Conservation (phyloP, 2,888 invertebrate genomes). For the Chalcis sispes region DNA sequence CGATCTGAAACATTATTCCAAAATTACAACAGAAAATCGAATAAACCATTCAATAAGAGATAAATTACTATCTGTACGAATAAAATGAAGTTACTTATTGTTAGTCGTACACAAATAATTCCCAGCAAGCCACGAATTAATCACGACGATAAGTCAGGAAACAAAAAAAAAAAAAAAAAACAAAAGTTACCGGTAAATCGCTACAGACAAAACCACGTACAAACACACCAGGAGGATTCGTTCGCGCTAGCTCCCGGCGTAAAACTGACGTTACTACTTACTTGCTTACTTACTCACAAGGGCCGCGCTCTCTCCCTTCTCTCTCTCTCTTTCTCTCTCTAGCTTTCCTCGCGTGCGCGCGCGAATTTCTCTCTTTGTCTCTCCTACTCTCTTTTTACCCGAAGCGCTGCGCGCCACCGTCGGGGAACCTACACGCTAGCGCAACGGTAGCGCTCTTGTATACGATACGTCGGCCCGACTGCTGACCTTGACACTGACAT, state of each 20-base stretch:
- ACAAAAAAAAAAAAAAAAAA: too few species aligned
- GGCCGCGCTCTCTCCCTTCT: neutral
- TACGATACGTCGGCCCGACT: constrained; percentile 72
- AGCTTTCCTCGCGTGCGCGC: neutral
- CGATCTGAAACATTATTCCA: too few species aligned
- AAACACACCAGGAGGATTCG: neutral
- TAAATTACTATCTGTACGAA: too few species aligned
- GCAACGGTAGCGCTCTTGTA: constrained; percentile 31
- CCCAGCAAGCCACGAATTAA: too few species aligned
- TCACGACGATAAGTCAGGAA: too few species aligned
- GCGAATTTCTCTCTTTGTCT: constrained; percentile 7
- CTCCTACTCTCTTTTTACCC: neutral
- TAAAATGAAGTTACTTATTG: too few species aligned
- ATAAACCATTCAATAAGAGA: too few species aligned
- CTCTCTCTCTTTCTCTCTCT: neutral
- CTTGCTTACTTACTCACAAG: neutral
- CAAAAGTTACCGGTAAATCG: too few species aligned
- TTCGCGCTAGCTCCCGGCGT: constrained; percentile 39
- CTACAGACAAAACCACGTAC: too few species aligned
- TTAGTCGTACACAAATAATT: too few species aligned
- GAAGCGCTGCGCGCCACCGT: constrained; percentile 1
- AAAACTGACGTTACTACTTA: constrained; percentile 40
- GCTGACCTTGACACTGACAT: constrained; percentile 76
- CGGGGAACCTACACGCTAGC: constrained; percentile 35
- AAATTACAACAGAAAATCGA: too few species aligned